phyloP scores from a whole-genome alignment of 2,797 vertebrate genomes.

The Pseudochaenichthys georgianus region DNA sequence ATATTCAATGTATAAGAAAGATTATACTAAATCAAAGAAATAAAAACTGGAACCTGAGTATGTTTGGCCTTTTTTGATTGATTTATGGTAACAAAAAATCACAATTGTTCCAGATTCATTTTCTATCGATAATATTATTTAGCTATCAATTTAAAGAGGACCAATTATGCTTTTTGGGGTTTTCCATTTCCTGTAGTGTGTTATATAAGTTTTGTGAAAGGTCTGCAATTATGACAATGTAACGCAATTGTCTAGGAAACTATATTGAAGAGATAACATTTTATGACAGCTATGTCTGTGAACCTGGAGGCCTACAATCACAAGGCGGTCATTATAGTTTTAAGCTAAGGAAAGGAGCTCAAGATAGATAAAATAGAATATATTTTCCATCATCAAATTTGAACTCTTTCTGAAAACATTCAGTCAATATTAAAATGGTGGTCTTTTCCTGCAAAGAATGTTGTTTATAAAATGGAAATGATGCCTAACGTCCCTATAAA shows the following conservation, averaged over 20 bases:
- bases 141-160: too few relatives aligned
- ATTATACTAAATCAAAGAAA: neutral
- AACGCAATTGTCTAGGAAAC: too few relatives aligned
- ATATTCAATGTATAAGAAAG: neutral
- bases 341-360: neutral
- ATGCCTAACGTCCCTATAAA: conserved; percentile 14
- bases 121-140: neutral
- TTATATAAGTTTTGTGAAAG: too few relatives aligned
- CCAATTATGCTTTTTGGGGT: too few relatives aligned
- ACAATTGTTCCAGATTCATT: neutral
- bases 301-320: too few relatives aligned
- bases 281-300: too few relatives aligned
- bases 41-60: neutral
- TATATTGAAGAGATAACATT: too few relatives aligned
- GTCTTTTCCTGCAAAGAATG: too few relatives aligned
- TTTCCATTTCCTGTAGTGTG: too few relatives aligned
- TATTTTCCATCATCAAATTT: neutral
- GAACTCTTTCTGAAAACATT: neutral
- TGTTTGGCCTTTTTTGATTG: neutral
- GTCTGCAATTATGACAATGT: too few relatives aligned
- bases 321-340: too few relatives aligned
- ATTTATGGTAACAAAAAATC: neutral
- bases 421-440: too few relatives aligned
- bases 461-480: neutral
- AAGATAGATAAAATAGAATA: neutral